These are phyloP conservation scores for Leptarthrus brevirostris DNA, from an alignment of 2,888 invertebrate genomes.

Conservation along the genomic window DNA sequence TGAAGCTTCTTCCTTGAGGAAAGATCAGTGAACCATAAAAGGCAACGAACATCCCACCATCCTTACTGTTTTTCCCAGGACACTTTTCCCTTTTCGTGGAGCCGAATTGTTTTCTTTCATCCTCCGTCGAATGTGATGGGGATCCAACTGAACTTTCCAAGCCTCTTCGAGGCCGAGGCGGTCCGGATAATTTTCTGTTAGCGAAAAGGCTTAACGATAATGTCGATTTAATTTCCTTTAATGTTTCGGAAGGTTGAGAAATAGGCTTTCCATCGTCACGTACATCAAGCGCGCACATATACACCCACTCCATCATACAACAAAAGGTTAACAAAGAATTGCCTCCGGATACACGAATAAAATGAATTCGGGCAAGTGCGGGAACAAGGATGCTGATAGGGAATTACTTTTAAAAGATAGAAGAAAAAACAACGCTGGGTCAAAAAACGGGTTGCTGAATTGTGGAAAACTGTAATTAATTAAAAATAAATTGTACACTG, in stretches of 20 bases:
- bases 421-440: constrained; percentile 4
- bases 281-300: constrained; percentile 1
- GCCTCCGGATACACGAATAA: constrained; percentile 23
- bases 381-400: constrained; percentile 6
- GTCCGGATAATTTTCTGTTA: constrained; percentile 50
- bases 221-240: constrained; percentile 53
- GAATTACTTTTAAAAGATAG: neutral
- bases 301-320: neutral
- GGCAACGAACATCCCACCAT: neutral
- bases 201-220: constrained; percentile 53
- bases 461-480: constrained; percentile 45
- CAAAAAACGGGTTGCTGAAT: constrained; percentile 16
- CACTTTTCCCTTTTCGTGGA: constrained; percentile 7
- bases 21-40: constrained; percentile 14
- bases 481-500: constrained; percentile 44
- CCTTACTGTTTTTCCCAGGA: neutral
- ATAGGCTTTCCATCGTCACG: constrained; percentile 41
- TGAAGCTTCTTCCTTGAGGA: neutral
- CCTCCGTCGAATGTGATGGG: constrained; percentile 28
- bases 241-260: constrained; percentile 49
- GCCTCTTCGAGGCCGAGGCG: neutral
- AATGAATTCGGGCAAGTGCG: constrained; percentile 4
- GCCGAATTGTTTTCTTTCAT: constrained; percentile 7
- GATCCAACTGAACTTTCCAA: neutral
- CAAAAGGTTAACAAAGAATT: constrained; percentile 40